Evolutionary conservation across 1,140 invertebrate species (phyloP).

Genomic region (Temnothorax longispinosus): DNA sequence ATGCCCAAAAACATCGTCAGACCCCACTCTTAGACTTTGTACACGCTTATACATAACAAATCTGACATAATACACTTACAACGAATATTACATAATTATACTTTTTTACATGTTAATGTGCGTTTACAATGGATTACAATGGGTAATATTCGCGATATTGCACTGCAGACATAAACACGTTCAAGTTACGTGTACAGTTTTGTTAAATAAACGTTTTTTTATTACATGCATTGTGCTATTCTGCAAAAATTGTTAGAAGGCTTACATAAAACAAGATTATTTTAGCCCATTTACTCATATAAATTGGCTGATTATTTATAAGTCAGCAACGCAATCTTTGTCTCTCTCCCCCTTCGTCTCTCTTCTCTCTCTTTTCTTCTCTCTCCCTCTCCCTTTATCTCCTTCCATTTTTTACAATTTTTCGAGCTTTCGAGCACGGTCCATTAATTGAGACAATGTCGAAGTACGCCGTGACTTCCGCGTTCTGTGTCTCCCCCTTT

Average conservation of each 20-base stretch:
- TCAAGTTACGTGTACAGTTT: neutral
- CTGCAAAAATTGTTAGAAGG: neutral
- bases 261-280: neutral
- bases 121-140: neutral
- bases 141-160: neutral
- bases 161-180: neutral
- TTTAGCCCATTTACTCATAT: neutral
- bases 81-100: neutral
- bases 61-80: neutral
- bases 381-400: too few relatives aligned
- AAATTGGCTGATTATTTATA: slow-evolving; percentile 25
- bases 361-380: too few relatives aligned
- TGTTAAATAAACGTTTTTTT: neutral
- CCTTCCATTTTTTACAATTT: neutral
- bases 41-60: neutral
- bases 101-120: neutral
- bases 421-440: slow-evolving; percentile 38
- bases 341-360: too few relatives aligned
- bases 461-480: slow-evolving; percentile 7
- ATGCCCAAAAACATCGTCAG: neutral
- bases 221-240: neutral
- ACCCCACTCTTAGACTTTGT: neutral
- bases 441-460: slow-evolving; percentile 68
- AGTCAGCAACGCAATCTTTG: too few relatives aligned
- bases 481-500: neutral